phyloP scores from a whole-genome alignment of 2,888 invertebrate species.

The Athalia circularis region DNA sequence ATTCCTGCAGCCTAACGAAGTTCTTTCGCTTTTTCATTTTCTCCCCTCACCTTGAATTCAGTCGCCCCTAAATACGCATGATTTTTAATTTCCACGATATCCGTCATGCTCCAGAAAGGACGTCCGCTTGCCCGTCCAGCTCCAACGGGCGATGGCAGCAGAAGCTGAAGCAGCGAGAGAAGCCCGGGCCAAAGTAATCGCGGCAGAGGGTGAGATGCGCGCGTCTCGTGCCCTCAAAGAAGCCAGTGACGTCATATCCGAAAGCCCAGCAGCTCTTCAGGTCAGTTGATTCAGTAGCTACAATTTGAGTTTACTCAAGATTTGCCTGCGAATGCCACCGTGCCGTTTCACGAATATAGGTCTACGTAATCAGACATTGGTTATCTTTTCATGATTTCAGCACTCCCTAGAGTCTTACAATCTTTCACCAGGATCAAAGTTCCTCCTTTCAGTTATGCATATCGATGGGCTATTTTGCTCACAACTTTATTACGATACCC shows the following conservation, averaged over 20 bases:
- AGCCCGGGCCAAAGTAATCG: slow-evolving; percentile 87
- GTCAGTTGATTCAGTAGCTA: slow-evolving; percentile 64
- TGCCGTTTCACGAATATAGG: background rate
- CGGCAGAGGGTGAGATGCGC: slow-evolving; percentile 91
- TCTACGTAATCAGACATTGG: background rate
- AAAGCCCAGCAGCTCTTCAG: slow-evolving; percentile 88
- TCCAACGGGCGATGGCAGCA: slow-evolving; percentile 89
- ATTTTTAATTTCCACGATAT: slow-evolving; percentile 9
- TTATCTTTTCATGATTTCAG: too few relatives aligned
- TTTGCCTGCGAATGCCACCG: background rate
- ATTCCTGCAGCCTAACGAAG: background rate
- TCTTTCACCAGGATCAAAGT: slow-evolving; percentile 23
- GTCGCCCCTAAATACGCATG: slow-evolving; percentile 2
- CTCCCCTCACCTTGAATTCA: background rate
- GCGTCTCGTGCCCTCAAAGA: slow-evolving; percentile 90
- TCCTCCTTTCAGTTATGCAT: slow-evolving; percentile 38
- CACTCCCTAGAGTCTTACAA: background rate
- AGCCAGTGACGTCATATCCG: slow-evolving; percentile 89
- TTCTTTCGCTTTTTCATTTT: background rate
- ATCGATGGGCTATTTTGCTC: background rate
- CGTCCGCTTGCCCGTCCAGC: slow-evolving; percentile 84
- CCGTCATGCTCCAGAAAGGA: slow-evolving; percentile 79
- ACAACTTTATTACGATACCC: background rate
- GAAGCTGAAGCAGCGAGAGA: slow-evolving; percentile 89
- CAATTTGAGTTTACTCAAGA: too few relatives aligned